These are phyloP conservation scores for Anolis apletophallus DNA, from an alignment of 2,797 vertebrate species.

Conservation along the genomic window DNA sequence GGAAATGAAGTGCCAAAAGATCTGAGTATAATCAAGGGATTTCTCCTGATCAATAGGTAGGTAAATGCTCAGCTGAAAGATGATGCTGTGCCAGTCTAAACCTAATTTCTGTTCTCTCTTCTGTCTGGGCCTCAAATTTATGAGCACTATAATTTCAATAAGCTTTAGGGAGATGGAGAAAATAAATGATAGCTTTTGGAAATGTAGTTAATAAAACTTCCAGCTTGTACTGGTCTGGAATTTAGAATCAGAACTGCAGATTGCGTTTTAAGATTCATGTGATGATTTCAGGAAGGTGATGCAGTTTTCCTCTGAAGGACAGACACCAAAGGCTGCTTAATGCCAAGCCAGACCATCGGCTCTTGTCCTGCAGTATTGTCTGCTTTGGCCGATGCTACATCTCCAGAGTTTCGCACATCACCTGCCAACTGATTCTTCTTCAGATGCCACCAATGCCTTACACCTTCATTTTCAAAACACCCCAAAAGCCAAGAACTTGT, in stretches of 20 bases:
- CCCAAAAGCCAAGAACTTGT: too few relatives aligned
- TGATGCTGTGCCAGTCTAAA: not conserved
- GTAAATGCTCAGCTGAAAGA: slow-evolving; percentile 19
- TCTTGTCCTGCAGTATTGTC: not conserved
- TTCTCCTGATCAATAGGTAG: slow-evolving; percentile 7
- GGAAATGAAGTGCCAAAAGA: not conserved
- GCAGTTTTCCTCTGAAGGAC: not conserved
- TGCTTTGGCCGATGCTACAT: not conserved
- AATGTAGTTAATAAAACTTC: slow-evolving; percentile 36
- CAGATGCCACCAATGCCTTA: too few relatives aligned
- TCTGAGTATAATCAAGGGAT: not conserved
- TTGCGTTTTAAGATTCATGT: not conserved
- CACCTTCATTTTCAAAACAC: too few relatives aligned
- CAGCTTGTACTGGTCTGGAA: not conserved
- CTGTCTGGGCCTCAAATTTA: slow-evolving; percentile 34
- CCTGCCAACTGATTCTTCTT: not conserved
- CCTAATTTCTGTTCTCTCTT: slow-evolving; percentile 30
- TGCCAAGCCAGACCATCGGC: too few relatives aligned
- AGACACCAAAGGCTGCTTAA: not conserved
- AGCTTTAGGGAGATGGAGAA: slow-evolving; percentile 8
- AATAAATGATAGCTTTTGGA: slow-evolving; percentile 39
- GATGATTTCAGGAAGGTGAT: not conserved
- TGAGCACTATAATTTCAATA: slow-evolving; percentile 31
- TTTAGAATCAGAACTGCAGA: not conserved
- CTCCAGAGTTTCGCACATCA: not conserved